Evolutionary conservation across 2,113 vertebrate species (phyloP).

Genomic region (Thryonomys swinderianus): DNA sequence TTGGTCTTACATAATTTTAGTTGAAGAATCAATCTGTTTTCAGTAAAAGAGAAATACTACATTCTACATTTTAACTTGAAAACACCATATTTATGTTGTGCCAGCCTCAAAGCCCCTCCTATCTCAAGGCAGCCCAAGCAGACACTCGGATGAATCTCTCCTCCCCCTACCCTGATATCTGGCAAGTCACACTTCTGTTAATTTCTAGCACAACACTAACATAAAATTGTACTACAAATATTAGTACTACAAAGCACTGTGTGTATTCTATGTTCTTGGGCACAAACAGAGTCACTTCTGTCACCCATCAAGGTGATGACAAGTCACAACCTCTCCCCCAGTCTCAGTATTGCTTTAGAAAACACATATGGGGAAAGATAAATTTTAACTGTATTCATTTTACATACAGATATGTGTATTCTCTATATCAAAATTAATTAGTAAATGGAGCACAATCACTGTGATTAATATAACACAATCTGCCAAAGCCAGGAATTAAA

Average conservation of each 20-base stretch:
- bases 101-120: not conserved
- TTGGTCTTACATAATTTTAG: not conserved
- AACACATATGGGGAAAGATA: not conserved
- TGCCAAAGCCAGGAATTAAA: conserved; percentile 21
- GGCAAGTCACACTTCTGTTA: conserved; percentile 26
- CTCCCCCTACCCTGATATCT: not conserved
- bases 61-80: not conserved
- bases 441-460: not conserved
- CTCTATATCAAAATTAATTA: not conserved
- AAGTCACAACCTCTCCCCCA: not conserved
- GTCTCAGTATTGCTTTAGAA: not conserved
- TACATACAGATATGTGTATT: not conserved
- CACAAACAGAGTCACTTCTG: not conserved
- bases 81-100: not conserved
- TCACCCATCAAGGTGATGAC: not conserved
- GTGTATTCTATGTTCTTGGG: not conserved
- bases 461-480: not conserved
- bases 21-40: not conserved
- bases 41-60: not conserved
- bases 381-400: not conserved
- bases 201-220: conserved; percentile 40
- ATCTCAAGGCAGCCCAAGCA: not conserved
- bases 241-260: not conserved
- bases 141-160: not conserved
- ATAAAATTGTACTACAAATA: conserved; percentile 32